These are phyloP conservation scores for Porites divaricata DNA, from an alignment of 92 coral and sea anemone genomes.

Conservation along the genomic window DNA sequence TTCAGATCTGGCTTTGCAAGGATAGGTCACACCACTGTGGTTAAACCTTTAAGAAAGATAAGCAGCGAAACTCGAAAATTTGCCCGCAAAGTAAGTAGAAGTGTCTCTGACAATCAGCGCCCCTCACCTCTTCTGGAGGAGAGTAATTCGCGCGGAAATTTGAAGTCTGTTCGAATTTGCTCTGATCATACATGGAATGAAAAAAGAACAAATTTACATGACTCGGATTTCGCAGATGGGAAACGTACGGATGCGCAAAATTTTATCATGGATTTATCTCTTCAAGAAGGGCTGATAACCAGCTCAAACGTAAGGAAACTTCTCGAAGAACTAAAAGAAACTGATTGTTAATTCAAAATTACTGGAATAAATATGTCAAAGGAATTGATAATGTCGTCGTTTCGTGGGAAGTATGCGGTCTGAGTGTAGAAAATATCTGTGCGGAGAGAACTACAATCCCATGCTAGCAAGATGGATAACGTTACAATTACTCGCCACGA, in stretches of 20 bases:
- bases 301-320: neutral
- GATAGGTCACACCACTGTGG: slow-evolving; percentile 16
- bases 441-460: too few species aligned
- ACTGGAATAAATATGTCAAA: too few species aligned
- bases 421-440: too few species aligned
- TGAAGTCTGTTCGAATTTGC: neutral
- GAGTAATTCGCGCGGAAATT: neutral
- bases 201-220: neutral
- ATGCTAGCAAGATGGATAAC: too few species aligned
- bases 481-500: too few species aligned
- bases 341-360: slow-evolving; percentile 16
- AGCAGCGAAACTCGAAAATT: slow-evolving; percentile 23
- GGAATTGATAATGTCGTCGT: too few species aligned
- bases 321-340: slow-evolving; percentile 22
- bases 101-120: neutral
- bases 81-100: slow-evolving; percentile 3
- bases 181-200: neutral
- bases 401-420: too few species aligned
- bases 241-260: neutral
- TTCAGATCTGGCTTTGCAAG: slow-evolving; percentile 68
- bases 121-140: neutral
- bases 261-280: neutral
- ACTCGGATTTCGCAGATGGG: neutral
- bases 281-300: neutral
- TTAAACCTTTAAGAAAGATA: slow-evolving; percentile 18